phyloP scores from a whole-genome alignment of 2,113 vertebrate species.

The Piprites chloris region DNA sequence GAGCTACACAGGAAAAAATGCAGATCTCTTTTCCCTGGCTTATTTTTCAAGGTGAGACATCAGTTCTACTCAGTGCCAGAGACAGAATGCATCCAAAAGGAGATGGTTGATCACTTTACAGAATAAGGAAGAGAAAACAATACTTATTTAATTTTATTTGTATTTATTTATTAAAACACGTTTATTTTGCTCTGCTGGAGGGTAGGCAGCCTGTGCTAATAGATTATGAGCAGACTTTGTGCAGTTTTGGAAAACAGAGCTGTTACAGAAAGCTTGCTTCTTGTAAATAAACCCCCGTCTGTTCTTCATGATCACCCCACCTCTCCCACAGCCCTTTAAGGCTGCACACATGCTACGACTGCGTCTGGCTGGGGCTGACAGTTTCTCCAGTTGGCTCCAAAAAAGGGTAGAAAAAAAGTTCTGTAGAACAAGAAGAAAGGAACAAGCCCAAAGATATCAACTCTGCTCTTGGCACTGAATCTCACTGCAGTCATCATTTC shows the following conservation, averaged over 20 bases:
- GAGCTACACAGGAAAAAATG: background rate
- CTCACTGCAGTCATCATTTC: background rate
- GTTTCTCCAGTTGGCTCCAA: background rate
- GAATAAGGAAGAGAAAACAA: background rate
- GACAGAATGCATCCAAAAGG: background rate
- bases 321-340: background rate
- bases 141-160: background rate
- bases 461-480: background rate
- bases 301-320: background rate
- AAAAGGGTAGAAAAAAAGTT: background rate
- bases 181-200: conserved; percentile 3
- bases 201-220: background rate
- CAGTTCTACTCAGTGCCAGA: background rate
- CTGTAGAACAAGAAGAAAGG: background rate
- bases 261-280: background rate
- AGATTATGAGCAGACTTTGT: background rate
- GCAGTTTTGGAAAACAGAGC: background rate
- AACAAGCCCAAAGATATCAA: conserved; percentile 9
- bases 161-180: background rate
- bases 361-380: background rate
- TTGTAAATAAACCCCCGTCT: conserved; percentile 22
- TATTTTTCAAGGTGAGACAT: background rate
- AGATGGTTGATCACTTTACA: background rate
- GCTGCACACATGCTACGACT: background rate
- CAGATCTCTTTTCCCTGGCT: background rate